Conservation (phyloP, 2,113 vertebrate species). For the Amphilophus citrinellus region DNA sequence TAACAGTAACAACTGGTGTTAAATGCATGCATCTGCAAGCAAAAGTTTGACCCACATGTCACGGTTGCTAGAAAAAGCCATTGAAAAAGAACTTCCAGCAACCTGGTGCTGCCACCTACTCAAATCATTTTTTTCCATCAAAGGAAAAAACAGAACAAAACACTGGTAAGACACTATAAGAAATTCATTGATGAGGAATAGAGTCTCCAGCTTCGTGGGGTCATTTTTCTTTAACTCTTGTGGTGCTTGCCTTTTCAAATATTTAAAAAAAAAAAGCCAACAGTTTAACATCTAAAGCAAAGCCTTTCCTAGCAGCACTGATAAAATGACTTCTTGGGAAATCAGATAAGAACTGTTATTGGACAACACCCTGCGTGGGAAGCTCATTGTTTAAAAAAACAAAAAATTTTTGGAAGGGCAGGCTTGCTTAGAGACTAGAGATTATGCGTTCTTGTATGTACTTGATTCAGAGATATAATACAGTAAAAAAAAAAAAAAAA, state of each 20-base stretch:
- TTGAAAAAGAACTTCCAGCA: too few species aligned
- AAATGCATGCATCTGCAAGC: too few species aligned
- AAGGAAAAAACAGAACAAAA: too few species aligned
- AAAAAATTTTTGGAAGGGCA: background rate
- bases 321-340: constrained; percentile 18
- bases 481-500: too few species aligned
- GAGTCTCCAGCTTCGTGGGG: background rate
- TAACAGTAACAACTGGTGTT: too few species aligned
- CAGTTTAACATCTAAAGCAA: background rate
- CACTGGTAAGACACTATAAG: too few species aligned
- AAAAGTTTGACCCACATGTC: too few species aligned
- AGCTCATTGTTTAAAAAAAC: background rate
- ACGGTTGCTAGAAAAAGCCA: too few species aligned
- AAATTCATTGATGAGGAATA: background rate
- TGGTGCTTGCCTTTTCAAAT: background rate
- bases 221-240: background rate
- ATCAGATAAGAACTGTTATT: background rate
- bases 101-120: too few species aligned
- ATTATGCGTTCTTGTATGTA: background rate
- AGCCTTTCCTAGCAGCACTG: background rate
- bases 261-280: background rate
- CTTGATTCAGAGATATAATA: background rate
- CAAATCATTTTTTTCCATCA: too few species aligned
- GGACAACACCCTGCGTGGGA: background rate
- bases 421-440: background rate